Base-by-base conservation (phyloP, 2,797 vertebrate genomes). In the Pogoniulus pusillus region DNA sequence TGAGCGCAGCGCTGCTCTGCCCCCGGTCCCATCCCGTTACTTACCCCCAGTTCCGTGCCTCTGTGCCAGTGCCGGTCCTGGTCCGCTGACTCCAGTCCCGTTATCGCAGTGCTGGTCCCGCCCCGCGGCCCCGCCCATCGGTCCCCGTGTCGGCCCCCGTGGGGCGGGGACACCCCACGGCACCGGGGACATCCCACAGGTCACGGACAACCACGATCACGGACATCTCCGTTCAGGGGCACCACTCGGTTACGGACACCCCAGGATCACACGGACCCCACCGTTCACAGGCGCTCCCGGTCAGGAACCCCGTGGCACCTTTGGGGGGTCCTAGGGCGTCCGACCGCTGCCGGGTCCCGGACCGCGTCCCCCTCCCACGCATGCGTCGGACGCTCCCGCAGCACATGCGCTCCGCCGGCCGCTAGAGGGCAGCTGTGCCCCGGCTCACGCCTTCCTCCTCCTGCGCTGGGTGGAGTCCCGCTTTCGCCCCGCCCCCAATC, bases 381-480 rank as follows among this genome's bases (percentile, higher is more conserved):
- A 78, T 49, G 58, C 41, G 41, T 66, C 7, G 8, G n/a, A 6
- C 4, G 1, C 41, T 8, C 53, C 24, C 16, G 14, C 51, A 53
- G 27, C 26, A 16, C 26, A 53, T 16, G 14, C 20, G 3, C 47
- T 11, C 24, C 63, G 7, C 16, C 60, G 7, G 15, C 71, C 81
- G 16, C 82, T 34, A 85, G 71, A 6, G 19, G 82, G 62, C 32
- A 43, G 20, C 41, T n/a, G 13, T 5, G 2, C 17, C 12, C 10
- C 27, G 12, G 16, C 4, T 32, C 35, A 3, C 37, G 2, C 8
- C 4, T 5, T 7, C 53, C 34, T 60, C 10, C 17, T 26, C 58
- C 0, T 0, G 6, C 8, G 0, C 20, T 7, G 3, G 3, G 49
- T 0, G 4, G 19, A 1, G 10, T 6, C 12, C 12, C 16, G n/a